Conservation (phyloP, 2,113 vertebrate genomes). For the Pogona vitticeps region DNA sequence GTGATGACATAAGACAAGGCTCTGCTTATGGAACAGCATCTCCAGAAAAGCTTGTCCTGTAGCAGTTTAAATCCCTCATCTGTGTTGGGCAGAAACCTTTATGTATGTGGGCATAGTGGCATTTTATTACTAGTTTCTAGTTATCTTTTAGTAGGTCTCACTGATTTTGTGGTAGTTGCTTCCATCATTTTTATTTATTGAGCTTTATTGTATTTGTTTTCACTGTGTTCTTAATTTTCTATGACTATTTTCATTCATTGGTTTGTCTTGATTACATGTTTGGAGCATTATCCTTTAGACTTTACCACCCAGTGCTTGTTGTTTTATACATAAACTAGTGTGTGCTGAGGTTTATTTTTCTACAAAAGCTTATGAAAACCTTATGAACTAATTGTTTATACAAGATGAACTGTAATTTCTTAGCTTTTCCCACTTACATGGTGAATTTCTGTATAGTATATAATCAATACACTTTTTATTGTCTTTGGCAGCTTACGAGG, state of each 20-base stretch:
- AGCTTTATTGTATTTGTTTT: neutral
- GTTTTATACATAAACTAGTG: slow-evolving; percentile 7
- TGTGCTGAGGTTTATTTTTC: neutral
- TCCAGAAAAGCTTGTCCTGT: neutral
- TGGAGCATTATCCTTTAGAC: neutral
- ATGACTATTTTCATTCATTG: neutral
- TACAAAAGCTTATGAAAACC: neutral
- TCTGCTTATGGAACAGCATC: neutral
- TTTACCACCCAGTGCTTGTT: neutral
- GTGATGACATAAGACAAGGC: neutral
- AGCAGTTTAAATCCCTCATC: neutral
- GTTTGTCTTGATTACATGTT: neutral
- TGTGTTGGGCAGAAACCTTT: neutral
- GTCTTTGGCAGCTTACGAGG: neutral
- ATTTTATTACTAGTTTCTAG: neutral
- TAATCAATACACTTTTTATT: neutral
- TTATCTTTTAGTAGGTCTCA: neutral
- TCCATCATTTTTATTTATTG: neutral
- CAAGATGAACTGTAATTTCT: neutral
- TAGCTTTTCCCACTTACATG: fast-evolving
- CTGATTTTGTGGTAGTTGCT: neutral
- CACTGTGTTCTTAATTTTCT: neutral
- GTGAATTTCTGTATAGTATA: neutral
- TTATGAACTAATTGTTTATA: neutral
- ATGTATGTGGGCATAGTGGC: neutral